Evolutionary conservation across 2,888 invertebrate genomes (phyloP).

Genomic region (Exocentrus adspersus): DNA sequence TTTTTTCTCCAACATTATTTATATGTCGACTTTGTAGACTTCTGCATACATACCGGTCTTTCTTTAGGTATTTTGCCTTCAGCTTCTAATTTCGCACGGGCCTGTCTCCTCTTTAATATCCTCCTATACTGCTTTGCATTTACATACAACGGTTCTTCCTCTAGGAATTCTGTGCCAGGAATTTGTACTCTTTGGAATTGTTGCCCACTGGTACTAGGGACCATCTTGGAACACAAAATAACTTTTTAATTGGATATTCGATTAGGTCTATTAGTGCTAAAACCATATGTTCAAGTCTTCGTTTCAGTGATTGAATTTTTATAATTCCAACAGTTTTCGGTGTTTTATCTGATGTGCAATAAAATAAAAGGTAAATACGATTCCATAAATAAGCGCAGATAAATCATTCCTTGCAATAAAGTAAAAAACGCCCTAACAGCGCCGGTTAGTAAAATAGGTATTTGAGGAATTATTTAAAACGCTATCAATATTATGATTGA

Average conservation of each 20-base stretch:
- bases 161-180: slow-evolving; percentile 73
- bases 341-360: too few species aligned
- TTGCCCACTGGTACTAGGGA: slow-evolving; percentile 65
- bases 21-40: too few species aligned
- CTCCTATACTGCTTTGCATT: slow-evolving; percentile 98
- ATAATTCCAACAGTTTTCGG: too few species aligned
- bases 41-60: slow-evolving; percentile 83
- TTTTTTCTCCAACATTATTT: too few species aligned
- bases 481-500: too few species aligned
- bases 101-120: slow-evolving; percentile 93
- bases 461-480: not conserved
- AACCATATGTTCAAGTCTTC: too few species aligned
- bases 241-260: not conserved
- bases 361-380: too few species aligned
- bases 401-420: too few species aligned
- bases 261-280: not conserved
- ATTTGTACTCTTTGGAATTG: slow-evolving; percentile 71
- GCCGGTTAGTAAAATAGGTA: slow-evolving; percentile 1
- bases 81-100: slow-evolving; percentile 93
- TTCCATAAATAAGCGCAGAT: too few species aligned
- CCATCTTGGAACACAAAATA: too few species aligned
- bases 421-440: too few species aligned
- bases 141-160: slow-evolving; percentile 97
- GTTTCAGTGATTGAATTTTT: too few species aligned
- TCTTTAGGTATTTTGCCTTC: slow-evolving; percentile 97